Percentiles rank a stretch among this genome's conserved stretches.
phyloP scores from a whole-genome alignment of 1,140 invertebrate species.

The Babylonia areolata region DNA sequence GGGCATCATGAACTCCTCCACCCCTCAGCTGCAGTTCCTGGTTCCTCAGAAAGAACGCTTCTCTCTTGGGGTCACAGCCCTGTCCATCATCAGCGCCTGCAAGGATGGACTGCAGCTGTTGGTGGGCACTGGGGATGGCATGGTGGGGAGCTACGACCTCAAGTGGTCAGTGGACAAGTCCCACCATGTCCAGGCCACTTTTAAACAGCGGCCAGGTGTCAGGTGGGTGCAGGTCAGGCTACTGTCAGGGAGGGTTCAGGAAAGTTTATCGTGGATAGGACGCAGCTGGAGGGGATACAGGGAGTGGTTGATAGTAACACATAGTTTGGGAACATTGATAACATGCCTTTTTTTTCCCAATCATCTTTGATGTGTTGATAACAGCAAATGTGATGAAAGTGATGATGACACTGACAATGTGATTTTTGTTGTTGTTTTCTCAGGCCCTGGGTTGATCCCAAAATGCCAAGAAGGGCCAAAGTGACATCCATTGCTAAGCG shows the following conservation, averaged over 20 bases:
- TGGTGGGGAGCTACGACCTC: constrained; percentile 75
- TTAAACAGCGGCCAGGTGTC: constrained; percentile 41
- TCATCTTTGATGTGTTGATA: no score
- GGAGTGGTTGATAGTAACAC: no score
- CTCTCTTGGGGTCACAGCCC: constrained; percentile 81
- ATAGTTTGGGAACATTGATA: no score
- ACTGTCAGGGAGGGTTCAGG: no score
- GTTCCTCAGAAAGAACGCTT: constrained; percentile 73
- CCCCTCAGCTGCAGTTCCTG: constrained; percentile 65
- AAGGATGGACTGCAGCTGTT: constrained; percentile 77
- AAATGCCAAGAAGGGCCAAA: constrained; percentile 53
- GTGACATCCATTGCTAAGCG: constrained; percentile 75
- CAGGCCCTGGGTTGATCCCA: constrained; percentile 62
- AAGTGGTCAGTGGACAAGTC: constrained; percentile 46
- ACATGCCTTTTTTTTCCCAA: no score
- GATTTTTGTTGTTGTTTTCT: neutral
- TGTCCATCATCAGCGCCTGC: constrained; percentile 79
- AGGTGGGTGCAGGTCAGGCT: constrained; percentile 40
- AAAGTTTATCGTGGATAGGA: no score
- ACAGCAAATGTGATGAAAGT: neutral
- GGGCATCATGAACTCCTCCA: constrained; percentile 65
- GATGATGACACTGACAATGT: neutral
- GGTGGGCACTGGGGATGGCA: constrained; percentile 89
- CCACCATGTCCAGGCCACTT: constrained; percentile 49
- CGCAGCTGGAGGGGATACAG: no score